Evolutionary conservation across 2,113 vertebrate genomes (phyloP), one percentile per base, ranked within the genome.

Genomic region (Steatornis caripensis): DNA sequence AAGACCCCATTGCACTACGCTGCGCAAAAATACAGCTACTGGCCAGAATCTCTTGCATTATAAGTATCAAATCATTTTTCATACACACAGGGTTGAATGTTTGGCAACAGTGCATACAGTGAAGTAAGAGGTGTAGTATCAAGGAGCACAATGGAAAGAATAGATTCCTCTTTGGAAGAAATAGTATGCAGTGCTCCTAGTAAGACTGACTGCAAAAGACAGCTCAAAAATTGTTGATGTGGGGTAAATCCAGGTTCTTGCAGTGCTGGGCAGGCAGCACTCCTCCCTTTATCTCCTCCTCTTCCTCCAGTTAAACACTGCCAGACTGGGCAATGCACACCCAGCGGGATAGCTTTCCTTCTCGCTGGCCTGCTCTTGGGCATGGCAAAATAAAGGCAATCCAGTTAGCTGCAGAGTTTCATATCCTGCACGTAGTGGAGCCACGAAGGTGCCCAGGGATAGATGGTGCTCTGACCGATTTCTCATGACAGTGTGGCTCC

Each of bases 121-220:
- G 51, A 95, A 92, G 19, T 41, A 77, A 82, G 48, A 71, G 30
- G 32, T 30, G 41, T 65, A 75, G n/a, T 51, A 81, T 36, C 58
- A 84, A 88, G 76, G 18, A 90, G 20, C n/a, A 39, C 0, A 3
- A 66, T 29, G 20, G 53, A 76, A 94, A 79, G 18, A 83, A 53
- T 19, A 88, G 46, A 65, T 70, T 96, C 11, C 53, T 70, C 80
- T 91, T 84, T 43, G 69, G 61, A 85, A 78, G 51, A 87, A 89
- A 60, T 4, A 60, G 11, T 22, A 43, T 39, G 12, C 37, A 48
- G 27, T 6, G 7, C 55, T 89, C n/a, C 55, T 72, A 64, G 76
- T 20, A 64, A 76, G 24, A 43, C 34, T 41, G 53, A 72, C 45
- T n/a, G 39, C 48, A 87, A 45, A 87, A 89, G 29, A 39, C 34